A percentile compares a stretch with the other conserved stretches of the same genome.
These are phyloP conservation scores for Melanotaenia maccullochi DNA, from an alignment of 2,797 vertebrate species.

Conservation along the genomic window DNA sequence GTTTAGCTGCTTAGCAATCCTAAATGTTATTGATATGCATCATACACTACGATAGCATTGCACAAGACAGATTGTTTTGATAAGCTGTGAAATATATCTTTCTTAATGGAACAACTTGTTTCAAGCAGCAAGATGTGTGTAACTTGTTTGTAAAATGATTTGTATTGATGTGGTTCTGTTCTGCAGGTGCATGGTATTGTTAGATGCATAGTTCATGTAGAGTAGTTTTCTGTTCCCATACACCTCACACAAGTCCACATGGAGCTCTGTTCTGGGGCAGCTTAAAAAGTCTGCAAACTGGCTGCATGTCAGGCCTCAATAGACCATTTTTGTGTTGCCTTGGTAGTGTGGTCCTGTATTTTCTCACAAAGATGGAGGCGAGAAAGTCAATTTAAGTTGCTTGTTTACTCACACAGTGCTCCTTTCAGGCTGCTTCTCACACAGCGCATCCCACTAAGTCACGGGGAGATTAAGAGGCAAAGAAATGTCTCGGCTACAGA, in stretches of 20 bases:
- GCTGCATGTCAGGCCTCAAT: background rate
- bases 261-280: background rate
- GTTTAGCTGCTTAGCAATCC: constrained; percentile 42
- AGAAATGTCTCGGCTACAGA: constrained; percentile 57
- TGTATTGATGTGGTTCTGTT: background rate
- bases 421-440: constrained; percentile 29
- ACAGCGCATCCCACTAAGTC: constrained; percentile 53
- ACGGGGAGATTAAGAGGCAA: constrained; percentile 22
- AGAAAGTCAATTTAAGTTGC: constrained; percentile 15
- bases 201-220: background rate
- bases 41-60: constrained; percentile 23
- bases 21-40: constrained; percentile 24
- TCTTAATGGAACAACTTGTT: background rate
- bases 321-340: background rate
- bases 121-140: background rate
- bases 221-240: constrained; percentile 2
- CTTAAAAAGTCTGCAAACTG: background rate
- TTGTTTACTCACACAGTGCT: constrained; percentile 14
- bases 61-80: constrained; percentile 39
- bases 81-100: constrained; percentile 4
- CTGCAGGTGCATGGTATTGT: background rate
- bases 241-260: background rate
- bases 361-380: constrained; percentile 9
- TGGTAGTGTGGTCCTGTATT: constrained; percentile 4
- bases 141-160: background rate